Base-by-base conservation (phyloP, 2,888 invertebrate species). In the Mesorhabditis belari region DNA sequence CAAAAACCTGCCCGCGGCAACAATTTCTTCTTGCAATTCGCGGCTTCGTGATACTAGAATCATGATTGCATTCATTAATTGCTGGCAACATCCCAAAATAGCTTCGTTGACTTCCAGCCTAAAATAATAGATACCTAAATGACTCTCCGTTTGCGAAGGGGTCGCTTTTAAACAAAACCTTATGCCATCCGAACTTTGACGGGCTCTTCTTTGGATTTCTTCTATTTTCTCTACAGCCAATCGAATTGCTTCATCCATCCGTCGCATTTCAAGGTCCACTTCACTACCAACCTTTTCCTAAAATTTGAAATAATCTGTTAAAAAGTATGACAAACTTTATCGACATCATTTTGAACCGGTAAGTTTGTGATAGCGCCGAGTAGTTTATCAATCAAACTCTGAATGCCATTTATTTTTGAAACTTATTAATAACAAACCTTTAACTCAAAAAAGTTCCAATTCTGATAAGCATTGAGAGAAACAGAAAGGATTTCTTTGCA, bases 71-170 rank as follows among this genome's bases (percentile, higher is more conserved):
- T 81, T 88, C 95, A 98, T 96, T 26, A 98, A 84, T 12, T 87
- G 88, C 3, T 93, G 95, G 82, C 98, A 98, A 0, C 94, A 89
- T 83, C 95, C 96, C 61, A 98, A 85, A 72, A 98, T 94, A 82
- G 92, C 91, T 77, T 90, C 91, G 82, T 96, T 98, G 1, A 98
- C 96, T 85, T 98, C 94, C 53, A 98, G 84, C 81, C 95, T 92
- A 3, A 93, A 69, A 55, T 44, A 56, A 6, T 5, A 19, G n/a
- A 26, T 52, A n/a, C 2, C 1, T 17, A 35, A 35, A 17, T 35
- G 51, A 21, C 44, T n/a, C 9, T n/a, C 9, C 9, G 9, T 44
- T 12, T 44, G 12, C 12, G n/a, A 44, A n/a, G 9, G 44, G n/a
- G 44, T 12, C 44, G 44, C 19, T 35, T 19, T 35, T 6, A 44